Evolutionary conservation across 2,113 vertebrate species (phyloP).

Genomic region (Regulus satrapa): DNA sequence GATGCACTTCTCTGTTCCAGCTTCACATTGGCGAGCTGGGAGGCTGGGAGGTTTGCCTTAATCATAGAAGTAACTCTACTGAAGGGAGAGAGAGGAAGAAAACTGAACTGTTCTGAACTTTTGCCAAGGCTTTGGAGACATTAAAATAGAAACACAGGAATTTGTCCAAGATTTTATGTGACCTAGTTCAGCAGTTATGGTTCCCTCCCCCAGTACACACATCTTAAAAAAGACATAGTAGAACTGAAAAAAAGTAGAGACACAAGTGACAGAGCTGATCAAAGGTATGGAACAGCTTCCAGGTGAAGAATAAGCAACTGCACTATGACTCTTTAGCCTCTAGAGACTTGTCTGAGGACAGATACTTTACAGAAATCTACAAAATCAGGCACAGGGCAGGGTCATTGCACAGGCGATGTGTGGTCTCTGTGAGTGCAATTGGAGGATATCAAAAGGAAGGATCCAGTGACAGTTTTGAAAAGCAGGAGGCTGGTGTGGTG

Average conservation of each 20-base stretch:
- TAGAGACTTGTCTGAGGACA: background rate
- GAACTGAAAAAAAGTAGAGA: background rate
- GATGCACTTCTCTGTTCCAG: background rate
- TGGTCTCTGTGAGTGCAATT: background rate
- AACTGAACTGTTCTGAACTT: constrained; percentile 26
- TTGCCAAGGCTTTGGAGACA: constrained; percentile 42
- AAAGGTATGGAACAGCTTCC: constrained; percentile 19
- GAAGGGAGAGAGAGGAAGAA: constrained; percentile 44
- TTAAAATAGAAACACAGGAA: constrained; percentile 65
- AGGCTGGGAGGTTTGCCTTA: constrained; percentile 22
- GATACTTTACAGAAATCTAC: background rate
- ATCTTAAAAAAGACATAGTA: constrained; percentile 35
- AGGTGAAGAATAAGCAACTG: constrained; percentile 16
- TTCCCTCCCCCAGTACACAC: background rate
- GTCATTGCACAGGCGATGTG: background rate
- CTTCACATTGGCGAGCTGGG: background rate
- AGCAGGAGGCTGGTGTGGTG: background rate
- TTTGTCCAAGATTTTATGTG: constrained; percentile 47
- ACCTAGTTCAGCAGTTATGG: constrained; percentile 53
- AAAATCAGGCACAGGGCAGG: background rate
- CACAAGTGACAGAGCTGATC: background rate
- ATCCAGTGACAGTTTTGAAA: background rate
- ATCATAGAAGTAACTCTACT: background rate
- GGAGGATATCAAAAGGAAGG: background rate
- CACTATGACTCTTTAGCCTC: background rate